These are phyloP conservation scores for Halichondria panicea DNA, from an alignment of 37 sponge, comb jelly and placozoan genomes.

Conservation along the genomic window DNA sequence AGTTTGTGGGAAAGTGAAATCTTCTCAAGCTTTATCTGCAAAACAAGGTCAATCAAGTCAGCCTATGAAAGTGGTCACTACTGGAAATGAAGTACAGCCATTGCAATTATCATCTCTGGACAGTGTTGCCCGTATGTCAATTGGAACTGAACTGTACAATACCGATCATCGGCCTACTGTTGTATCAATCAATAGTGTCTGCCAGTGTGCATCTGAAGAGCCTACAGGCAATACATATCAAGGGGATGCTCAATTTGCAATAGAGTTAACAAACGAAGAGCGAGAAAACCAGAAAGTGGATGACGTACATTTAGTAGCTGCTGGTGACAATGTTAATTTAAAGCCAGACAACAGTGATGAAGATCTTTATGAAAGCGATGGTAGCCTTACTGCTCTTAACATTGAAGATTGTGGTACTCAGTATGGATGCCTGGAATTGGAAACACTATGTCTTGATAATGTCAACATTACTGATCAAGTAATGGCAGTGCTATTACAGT, in stretches of 20 bases:
- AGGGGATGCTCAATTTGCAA: not conserved
- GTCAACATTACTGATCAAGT: conserved; percentile 30
- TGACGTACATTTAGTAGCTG: not conserved
- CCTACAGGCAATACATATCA: too few relatives aligned
- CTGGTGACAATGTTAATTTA: not conserved
- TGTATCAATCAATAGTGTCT: too few relatives aligned
- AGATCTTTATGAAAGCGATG: conserved; percentile 30
- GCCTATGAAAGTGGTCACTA: too few relatives aligned
- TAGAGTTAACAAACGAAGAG: conserved; percentile 3
- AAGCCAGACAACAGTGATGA: not conserved
- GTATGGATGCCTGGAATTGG: conserved; percentile 26
- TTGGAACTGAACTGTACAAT: too few relatives aligned
- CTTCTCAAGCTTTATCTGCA: too few relatives aligned
- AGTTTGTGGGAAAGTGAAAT: too few relatives aligned
- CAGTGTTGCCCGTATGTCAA: too few relatives aligned
- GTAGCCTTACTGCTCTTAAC: not conserved
- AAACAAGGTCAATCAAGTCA: too few relatives aligned
- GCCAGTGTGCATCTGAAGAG: too few relatives aligned
- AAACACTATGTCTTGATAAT: conserved; percentile 33
- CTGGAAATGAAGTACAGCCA: too few relatives aligned
- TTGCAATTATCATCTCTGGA: too few relatives aligned
- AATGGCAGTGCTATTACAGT: conserved; percentile 16
- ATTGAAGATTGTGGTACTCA: conserved; percentile 21
- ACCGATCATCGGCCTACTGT: too few relatives aligned
- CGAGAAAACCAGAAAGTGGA: not conserved